Percentiles rank a stretch among this genome's conserved stretches.
Evolutionary conservation across 2,113 vertebrate species (phyloP).

Genomic region (Mesocricetus auratus): DNA sequence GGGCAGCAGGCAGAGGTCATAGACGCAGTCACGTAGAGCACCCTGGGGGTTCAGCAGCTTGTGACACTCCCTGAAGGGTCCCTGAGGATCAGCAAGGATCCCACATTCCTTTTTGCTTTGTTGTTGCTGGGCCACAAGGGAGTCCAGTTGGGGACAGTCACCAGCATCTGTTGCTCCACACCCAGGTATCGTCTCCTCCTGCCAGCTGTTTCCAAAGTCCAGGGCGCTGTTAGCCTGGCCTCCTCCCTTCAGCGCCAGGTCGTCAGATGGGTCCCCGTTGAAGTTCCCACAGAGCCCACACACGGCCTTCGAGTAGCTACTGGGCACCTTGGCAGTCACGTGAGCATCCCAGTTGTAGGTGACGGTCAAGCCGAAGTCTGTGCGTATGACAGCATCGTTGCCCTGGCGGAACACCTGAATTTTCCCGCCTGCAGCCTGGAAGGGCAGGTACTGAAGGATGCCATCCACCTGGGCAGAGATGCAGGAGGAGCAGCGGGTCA

Average conservation of each 20-base stretch:
- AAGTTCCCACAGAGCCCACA: slow-evolving; percentile 93
- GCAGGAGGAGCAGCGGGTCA: not conserved
- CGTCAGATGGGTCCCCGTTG: slow-evolving; percentile 78
- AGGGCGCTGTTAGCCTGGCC: slow-evolving; percentile 62
- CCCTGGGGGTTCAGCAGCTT: slow-evolving; percentile 81
- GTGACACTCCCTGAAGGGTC: slow-evolving; percentile 86
- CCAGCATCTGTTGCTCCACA: slow-evolving; percentile 7
- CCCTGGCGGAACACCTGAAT: slow-evolving; percentile 83
- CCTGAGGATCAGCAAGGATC: slow-evolving; percentile 73
- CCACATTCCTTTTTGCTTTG: slow-evolving; percentile 85
- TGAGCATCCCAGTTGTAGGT: slow-evolving; percentile 86
- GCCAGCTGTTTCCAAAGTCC: slow-evolving; percentile 88
- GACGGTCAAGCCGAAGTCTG: slow-evolving; percentile 87
- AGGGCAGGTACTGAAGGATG: slow-evolving; percentile 85
- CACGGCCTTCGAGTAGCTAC: slow-evolving; percentile 84
- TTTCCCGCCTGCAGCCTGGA: slow-evolving; percentile 52
- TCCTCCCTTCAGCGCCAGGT: slow-evolving; percentile 81
- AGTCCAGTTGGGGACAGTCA: slow-evolving; percentile 74
- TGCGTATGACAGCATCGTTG: slow-evolving; percentile 75
- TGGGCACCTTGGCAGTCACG: slow-evolving; percentile 82
- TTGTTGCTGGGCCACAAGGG: slow-evolving; percentile 65
- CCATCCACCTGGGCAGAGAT: slow-evolving; percentile 83
- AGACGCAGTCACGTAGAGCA: slow-evolving; percentile 85
- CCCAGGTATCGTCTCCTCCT: slow-evolving; percentile 59
- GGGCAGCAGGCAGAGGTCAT: slow-evolving; percentile 85